Evolutionary conservation across 2,888 invertebrate species (phyloP), one percentile per base, ranked within the genome.

Genomic region (Volucella zonaria): DNA sequence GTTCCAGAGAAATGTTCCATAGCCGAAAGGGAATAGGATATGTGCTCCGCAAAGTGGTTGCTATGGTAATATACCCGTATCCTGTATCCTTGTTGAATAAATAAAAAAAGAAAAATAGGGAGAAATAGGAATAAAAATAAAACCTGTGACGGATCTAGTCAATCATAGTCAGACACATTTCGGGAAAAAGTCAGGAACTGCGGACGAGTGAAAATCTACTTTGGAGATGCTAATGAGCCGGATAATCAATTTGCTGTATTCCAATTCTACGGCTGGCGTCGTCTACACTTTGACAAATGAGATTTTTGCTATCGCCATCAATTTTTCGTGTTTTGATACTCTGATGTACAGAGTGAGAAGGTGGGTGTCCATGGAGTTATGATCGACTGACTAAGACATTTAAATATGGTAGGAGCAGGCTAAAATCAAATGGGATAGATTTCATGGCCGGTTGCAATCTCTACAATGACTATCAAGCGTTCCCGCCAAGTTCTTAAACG

Each of bases 241-340:
- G 75, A 67, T 75, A 75, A 75, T 75, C 66, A 51, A 59, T 59
- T 75, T 66, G 15, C 18, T 23, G 23, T 18, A 3, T 45, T 23
- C 43, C 59, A 45, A 45, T 14, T 23, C 15, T 6, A 47, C 11
- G 18, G 23, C 49, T 12, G n/a, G 15, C 40, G 14, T 0, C 51
- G 23, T 4, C 31, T 12, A 38, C 38, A 56, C n/a, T 23, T 9
- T 23, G 9, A 31, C 6, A 31, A 31, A 31, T 31, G 31, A 31
- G 31, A 31, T 31, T 31, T 31, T 31, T 6, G 31, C 31, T 31
- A 31, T 23, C 18, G 3, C 2, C 2, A 23, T 23, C 18, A 3
- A 23, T 23, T 23, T 23, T 23, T 23, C 2, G 18, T 23, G 1
- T 23, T 23, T 23, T 23, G 18, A 23, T 23, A 23, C 18, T 23